Evolutionary conservation across 2,113 vertebrate genomes (phyloP).

Genomic region (Narcine bancroftii): DNA sequence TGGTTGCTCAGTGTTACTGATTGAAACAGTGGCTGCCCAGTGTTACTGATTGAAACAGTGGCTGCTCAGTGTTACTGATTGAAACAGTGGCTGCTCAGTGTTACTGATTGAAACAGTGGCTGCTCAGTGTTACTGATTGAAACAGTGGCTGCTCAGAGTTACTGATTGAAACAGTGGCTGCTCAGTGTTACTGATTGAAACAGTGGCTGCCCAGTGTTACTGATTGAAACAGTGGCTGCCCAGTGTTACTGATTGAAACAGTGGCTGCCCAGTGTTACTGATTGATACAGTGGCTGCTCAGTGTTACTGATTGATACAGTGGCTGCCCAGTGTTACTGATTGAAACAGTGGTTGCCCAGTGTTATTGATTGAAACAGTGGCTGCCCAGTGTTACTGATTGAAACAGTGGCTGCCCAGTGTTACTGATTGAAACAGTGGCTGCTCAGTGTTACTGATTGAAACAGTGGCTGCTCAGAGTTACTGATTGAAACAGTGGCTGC

Average conservation of each 20-base stretch:
- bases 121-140: background rate
- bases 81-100: too few species aligned
- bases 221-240: background rate
- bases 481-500: background rate
- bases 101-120: background rate
- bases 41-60: background rate
- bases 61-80: background rate
- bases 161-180: background rate
- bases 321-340: background rate
- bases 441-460: background rate
- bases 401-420: background rate
- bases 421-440: background rate
- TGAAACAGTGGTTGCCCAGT: background rate
- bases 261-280: too few species aligned
- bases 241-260: too few species aligned
- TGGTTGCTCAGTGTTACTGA: too few species aligned
- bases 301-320: too few species aligned
- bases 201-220: too few species aligned
- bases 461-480: too few species aligned
- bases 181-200: background rate
- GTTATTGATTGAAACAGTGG: too few species aligned
- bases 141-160: too few species aligned
- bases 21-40: too few species aligned
- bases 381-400: background rate
- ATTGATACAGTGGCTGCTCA: background rate